Percentiles rank a stretch among this genome's conserved stretches.
Conservation (phyloP, 1,140 invertebrate species). For the Acromyrmex echinatior region DNA sequence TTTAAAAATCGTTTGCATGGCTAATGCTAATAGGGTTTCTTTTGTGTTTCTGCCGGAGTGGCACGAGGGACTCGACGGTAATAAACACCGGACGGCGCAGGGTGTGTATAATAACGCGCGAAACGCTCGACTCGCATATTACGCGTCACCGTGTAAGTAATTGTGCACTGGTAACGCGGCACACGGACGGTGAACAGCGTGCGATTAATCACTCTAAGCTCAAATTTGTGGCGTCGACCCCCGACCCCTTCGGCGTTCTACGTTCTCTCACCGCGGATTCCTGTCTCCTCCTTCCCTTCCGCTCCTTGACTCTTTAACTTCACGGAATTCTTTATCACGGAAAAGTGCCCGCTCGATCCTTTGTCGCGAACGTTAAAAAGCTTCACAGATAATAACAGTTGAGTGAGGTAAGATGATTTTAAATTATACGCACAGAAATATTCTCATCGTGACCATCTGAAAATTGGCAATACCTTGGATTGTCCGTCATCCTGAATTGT, state of each 20-base stretch:
- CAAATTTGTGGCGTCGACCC: slow-evolving; percentile 57
- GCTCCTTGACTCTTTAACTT: slow-evolving; percentile 4
- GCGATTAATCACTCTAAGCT: slow-evolving; percentile 62
- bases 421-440: slow-evolving; percentile 29
- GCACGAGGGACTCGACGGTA: slow-evolving; percentile 54
- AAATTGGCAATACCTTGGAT: neutral
- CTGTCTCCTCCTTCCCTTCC: neutral
- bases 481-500: neutral
- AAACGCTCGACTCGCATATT: slow-evolving; percentile 62
- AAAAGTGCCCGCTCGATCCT: slow-evolving; percentile 11
- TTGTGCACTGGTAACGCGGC: slow-evolving; percentile 52
- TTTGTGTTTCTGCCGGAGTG: slow-evolving; percentile 62
- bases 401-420: slow-evolving; percentile 29
- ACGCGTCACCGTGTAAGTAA: slow-evolving; percentile 62
- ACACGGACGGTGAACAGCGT: slow-evolving; percentile 38
- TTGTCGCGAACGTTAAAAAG: slow-evolving; percentile 24
- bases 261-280: slow-evolving; percentile 23
- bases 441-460: neutral
- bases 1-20: slow-evolving; percentile 64
- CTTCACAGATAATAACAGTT: neutral
- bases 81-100: slow-evolving; percentile 49
- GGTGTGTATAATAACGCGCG: slow-evolving; percentile 57
- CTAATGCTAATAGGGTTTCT: slow-evolving; percentile 62
- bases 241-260: slow-evolving; percentile 21
- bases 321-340: slow-evolving; percentile 33